Base-by-base conservation (phyloP, 2,888 invertebrate genomes). In the Protodeltote pygarga region DNA sequence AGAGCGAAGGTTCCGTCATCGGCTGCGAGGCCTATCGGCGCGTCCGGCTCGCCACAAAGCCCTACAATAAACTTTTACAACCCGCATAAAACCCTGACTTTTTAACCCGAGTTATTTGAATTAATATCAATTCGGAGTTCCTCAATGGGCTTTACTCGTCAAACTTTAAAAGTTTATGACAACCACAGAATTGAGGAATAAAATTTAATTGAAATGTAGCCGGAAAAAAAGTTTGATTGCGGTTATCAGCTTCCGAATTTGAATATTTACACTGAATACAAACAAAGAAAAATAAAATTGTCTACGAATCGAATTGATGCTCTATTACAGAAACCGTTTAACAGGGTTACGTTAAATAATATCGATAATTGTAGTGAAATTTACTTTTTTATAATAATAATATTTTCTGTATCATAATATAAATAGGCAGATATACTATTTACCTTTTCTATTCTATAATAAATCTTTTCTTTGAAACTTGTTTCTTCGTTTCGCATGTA, bases 81-180 rank as follows among this genome's bases (percentile, higher is more conserved):
- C 92, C 69, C 81, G 79, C 87, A 92, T 92, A 92, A 92, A 92
- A 92, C 87, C 90, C 90, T 82, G 91, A 91, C 90, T 92, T 92
- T 92, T 92, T 92, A 90, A 90, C 90, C 92, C 81, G 81, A 90
- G 87, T 91, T 92, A 92, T 92, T 92, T 92, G 92, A 91, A 92
- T 92, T 92, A 90, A 91, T 92, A 91, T 92, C 90, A 89, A 91
- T 91, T 87, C 91, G 84, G 89, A 89, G 89, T 89, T 90, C 82
- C 90, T 92, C 91, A 92, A 91, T 92, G 92, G 92, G 88, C 87
- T 91, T 91, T 85, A 91, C 91, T 90, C 85, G 89, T 92, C 91
- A 84, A 87, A 90, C 88, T 87, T 87, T 92, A 90, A 90, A 91
- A 81, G 90, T 92, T 92, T 92, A 92, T 86, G 89, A 87, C 85